Evolutionary conservation across 2,888 invertebrate species (phyloP).

Genomic region (Litoditis marina): DNA sequence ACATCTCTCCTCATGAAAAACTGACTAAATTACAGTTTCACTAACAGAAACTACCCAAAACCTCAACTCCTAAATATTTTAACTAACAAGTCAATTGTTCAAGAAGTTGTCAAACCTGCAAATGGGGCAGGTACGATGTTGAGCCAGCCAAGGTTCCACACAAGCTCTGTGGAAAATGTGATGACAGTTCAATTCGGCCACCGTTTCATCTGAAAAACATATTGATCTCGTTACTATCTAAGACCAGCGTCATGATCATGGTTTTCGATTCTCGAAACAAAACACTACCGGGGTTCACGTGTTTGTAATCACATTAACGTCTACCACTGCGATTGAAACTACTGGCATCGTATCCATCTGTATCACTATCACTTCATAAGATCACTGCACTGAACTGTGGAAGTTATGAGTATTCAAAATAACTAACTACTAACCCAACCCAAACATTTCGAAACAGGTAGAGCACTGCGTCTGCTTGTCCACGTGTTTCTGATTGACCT

Average conservation of each 20-base stretch:
- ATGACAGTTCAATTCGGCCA: constrained; percentile 32
- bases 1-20: no score
- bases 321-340: no score
- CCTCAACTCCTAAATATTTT: background rate
- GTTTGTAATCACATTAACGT: no score
- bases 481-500: constrained; percentile 34
- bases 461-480: constrained; percentile 44
- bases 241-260: background rate
- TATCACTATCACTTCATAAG: no score
- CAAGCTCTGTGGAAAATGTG: constrained; percentile 47
- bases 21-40: no score
- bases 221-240: background rate
- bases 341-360: no score
- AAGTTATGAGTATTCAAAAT: no score
- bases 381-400: no score
- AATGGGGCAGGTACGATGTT: constrained; percentile 36
- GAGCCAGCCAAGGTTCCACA: constrained; percentile 41
- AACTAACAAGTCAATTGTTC: background rate
- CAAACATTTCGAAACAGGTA: constrained; percentile 46
- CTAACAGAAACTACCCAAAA: no score
- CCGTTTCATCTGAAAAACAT: constrained; percentile 27
- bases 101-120: constrained; percentile 15
- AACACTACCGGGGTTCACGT: no score
- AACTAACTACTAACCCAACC: constrained; percentile 15
- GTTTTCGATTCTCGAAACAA: no score